Evolutionary conservation across 2,113 vertebrate genomes (phyloP), one percentile per base, ranked within the genome.

Genomic region (Nothoprocta pentlandii): DNA sequence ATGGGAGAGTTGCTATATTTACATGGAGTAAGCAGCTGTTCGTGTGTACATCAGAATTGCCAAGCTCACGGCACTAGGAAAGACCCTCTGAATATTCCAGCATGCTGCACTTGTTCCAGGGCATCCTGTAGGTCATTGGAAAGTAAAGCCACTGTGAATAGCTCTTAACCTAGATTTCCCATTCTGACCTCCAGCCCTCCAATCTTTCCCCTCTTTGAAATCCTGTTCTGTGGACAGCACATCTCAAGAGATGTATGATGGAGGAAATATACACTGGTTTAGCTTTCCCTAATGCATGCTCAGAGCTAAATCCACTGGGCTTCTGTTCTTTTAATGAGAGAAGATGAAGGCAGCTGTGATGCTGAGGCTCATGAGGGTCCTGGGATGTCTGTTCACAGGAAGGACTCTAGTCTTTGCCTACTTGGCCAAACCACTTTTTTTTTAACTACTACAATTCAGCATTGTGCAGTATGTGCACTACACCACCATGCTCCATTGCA

Each of bases 391-490:
- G 22, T 16, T 54, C 58, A 4, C 3, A 8, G 32, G 25, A n/a
- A 66, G 21, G 32, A 73, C 19, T 39, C 11, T 36, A 12, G 47
- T 25, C 28, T 36, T 25, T 71, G 68, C 25, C 36, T 26, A 23
- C 47, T 23, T 20, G 34, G 25, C 34, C 39, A 25, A 39, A 19
- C 23, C 28, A 16, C n/a, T 39, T 39, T 39, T 39, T 53, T 71
- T 49, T 49, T 23, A 49, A 23, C 21, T 49, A 49, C 21, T 23
- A 11, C 49, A 28, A 53, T 62, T 82, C 44, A 62, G 5, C 19
- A 9, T 51, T 28, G 47, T 47, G 0, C 0, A 1, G 8, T 39
- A 63, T 2, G 0, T 19, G 14, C 16, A 25, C 44, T 47, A n/a
- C 4, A 22, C 3, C 6, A 14, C 0, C 0, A 21, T 32, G 39